Base-by-base conservation (phyloP, 2,113 vertebrate species). In the Mola mola region DNA sequence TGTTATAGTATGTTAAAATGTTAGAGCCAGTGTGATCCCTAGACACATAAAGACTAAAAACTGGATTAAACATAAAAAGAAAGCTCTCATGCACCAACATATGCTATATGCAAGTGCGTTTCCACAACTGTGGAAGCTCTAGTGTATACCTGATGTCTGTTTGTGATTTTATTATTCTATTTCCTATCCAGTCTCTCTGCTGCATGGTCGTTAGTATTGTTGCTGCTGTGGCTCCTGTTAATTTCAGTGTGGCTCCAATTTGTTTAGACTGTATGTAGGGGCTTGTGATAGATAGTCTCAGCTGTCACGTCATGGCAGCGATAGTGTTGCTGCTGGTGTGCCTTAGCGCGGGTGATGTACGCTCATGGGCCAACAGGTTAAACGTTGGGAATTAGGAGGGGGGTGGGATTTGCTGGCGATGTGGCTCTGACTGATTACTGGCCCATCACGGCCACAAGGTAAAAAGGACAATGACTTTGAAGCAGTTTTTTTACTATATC, bases 201-300 rank as follows among this genome's bases (percentile, higher is more conserved):
- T 2, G 19, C 61, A 29, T 51, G 67, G 74, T 89, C 85, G 84
- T 88, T 86, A 86, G 81, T 70, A 81, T 84, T 79, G 72, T 48
- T 76, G 41, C 37, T n/a, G n/a, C n/a, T n/a, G n/a, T n/a, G n/a
- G 22, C 57, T 73, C 34, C 66, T 48, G 78, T 87, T 87, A 61
- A 78, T 85, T 87, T 82, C 76, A 70, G 72, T 26, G 47, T 37
- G 51, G 33, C 65, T 66, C 53, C 90, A 82, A 88, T 84, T 90
- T 84, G 77, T 77, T 65, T 71, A 72, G 81, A 56, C 78, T 82
- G 66, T 37, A 85, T 86, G 86, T 85, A 78, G 72, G 28, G 72
- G 72, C 66, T 83, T 65, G 62, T 83, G 76, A 53, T 76, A 88
- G 86, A 90, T 78, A 67, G 86, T 89, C 89, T 86, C 75, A 83